Base-by-base conservation (phyloP, 2,888 invertebrate genomes). In the Branchipolynoe longqiensis region DNA sequence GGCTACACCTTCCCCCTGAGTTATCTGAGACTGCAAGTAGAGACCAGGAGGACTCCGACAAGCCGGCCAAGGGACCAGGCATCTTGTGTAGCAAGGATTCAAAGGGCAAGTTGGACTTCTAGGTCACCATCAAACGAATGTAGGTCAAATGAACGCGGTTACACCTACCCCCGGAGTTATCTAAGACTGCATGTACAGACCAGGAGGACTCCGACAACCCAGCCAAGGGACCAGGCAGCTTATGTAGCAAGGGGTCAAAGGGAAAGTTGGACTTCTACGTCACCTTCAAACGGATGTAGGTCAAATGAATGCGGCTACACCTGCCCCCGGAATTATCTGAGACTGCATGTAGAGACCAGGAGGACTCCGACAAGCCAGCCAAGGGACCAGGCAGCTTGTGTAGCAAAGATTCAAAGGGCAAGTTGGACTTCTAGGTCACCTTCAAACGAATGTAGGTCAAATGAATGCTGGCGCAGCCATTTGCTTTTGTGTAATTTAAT, bases 1-100 rank as follows among this genome's bases (percentile, higher is more conserved):
- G 91, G 87, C 89, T 93, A n/a, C 93, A 93, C 84, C 88, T 93
- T 1, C 93, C 93, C 0, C 93, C 93, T 28, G 93, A 93, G 84
- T 86, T 93, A 74, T 92, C 93, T 1, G 93, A 93, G 64, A 92
- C 91, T 36, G 91, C 91, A 2, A 91, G 91, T 83, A 86, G 93
- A 64, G 85, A 90, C 3, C 92, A 93, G 85, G 92, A 92, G 82
- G 92, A 92, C 62, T 89, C 90, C 8, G 31, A 59, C n/a, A 31
- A 31, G n/a, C 59, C 78, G 0, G 33, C 18, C 22, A 82, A n/a
- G n/a, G 25, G 36, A 73, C 40, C 25, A 12, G 62, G 64, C 28
- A 56, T 40, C 36, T 8, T 48, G 8, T 89, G 90, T 87, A 87
- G 90, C 62, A 81, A 85, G 12, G 56, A 78, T 3, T 41, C 83